Conservation (phyloP, 2,888 invertebrate species). For the Rambutsinella grinnellia region DNA sequence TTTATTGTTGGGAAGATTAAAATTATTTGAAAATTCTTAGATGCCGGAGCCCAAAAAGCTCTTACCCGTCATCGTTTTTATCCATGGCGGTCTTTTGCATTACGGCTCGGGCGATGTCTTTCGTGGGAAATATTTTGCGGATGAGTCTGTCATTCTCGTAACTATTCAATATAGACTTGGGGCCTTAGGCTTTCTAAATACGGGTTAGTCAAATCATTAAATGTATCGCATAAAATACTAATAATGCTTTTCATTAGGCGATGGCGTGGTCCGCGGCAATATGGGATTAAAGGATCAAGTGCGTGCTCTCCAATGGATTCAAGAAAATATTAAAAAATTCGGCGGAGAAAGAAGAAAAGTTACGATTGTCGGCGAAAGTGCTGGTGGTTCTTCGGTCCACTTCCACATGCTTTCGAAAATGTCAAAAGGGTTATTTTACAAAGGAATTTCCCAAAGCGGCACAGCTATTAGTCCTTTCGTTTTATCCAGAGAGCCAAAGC, state of each 20-base stretch:
- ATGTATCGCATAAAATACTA: no score
- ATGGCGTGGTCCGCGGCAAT: slow-evolving; percentile 45
- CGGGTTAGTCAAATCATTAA: slow-evolving; percentile 7
- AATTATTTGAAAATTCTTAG: no score
- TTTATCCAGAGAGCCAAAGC: slow-evolving; percentile 34
- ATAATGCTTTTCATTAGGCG: no score
- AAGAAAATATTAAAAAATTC: slow-evolving; percentile 42
- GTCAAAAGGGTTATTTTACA: slow-evolving; percentile 51
- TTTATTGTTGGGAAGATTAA: slow-evolving; percentile 15
- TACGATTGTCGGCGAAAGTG: slow-evolving; percentile 36
- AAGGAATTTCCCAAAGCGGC: slow-evolving; percentile 58
- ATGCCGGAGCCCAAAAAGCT: no score
- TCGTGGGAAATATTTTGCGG: slow-evolving; percentile 36
- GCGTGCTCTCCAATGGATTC: slow-evolving; percentile 30
- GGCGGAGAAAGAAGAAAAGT: no score
- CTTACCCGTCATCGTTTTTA: no score
- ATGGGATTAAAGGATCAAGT: slow-evolving; percentile 48
- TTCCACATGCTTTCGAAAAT: slow-evolving; percentile 55
- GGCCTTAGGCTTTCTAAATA: slow-evolving; percentile 55
- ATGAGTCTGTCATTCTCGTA: slow-evolving; percentile 49
- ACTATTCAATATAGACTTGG: slow-evolving; percentile 53
- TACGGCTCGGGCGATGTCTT: slow-evolving; percentile 45
- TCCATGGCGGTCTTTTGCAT: slow-evolving; percentile 31
- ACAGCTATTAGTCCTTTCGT: slow-evolving; percentile 52
- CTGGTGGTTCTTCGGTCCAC: slow-evolving; percentile 4